phyloP scores from a whole-genome alignment of 2,113 vertebrate species.

The Gobio gobio region DNA sequence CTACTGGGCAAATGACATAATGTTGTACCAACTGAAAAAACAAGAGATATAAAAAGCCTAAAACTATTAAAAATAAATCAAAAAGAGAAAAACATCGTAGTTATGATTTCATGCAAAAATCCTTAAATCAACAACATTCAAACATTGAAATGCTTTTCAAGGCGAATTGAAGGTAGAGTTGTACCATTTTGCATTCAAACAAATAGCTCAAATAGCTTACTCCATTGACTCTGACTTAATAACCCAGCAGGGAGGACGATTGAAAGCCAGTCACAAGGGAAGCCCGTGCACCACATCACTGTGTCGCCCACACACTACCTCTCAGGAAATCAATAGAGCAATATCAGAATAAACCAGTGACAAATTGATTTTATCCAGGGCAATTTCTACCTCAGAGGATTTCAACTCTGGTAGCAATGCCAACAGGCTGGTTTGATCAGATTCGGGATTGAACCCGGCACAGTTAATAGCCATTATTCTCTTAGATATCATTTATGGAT shows the following conservation, averaged over 20 bases:
- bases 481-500: conserved; percentile 71
- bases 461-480: conserved; percentile 71
- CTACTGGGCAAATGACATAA: neutral
- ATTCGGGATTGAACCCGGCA: conserved; percentile 63
- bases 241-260: conserved; percentile 1
- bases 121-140: neutral
- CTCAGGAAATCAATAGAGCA: conserved; percentile 74
- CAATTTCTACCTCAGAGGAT: conserved; percentile 67
- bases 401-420: conserved; percentile 59
- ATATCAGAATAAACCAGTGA: conserved; percentile 73
- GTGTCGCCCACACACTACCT: conserved; percentile 53
- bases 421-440: conserved; percentile 59
- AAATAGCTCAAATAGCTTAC: conserved; percentile 61
- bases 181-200: conserved; percentile 72
- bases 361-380: conserved; percentile 74
- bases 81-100: neutral
- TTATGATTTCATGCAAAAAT: neutral
- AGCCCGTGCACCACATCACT: conserved; percentile 37
- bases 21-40: neutral
- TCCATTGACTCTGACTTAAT: conserved; percentile 8
- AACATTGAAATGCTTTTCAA: neutral
- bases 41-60: neutral
- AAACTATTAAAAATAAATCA: neutral
- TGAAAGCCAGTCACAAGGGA: conserved; percentile 25
- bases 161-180: neutral